phyloP scores from a whole-genome alignment of 1,140 invertebrate species.

The Pomacea maculata region DNA sequence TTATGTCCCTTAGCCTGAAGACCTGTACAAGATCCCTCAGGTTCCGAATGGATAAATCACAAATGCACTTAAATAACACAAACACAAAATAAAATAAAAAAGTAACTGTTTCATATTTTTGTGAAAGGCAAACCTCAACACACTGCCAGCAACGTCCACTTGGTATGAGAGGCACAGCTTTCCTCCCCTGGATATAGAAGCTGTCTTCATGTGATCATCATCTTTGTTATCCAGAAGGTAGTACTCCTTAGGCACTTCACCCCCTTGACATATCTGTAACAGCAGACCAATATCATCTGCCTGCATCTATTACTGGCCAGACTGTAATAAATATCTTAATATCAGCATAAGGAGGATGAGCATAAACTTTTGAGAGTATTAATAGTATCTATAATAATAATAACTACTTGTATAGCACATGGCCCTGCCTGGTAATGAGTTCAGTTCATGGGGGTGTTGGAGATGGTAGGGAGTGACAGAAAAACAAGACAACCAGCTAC shows the following conservation, averaged over 20 bases:
- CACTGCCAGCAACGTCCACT: constrained; percentile 46
- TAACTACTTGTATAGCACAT: not conserved
- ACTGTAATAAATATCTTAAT: constrained; percentile 2
- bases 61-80: no score
- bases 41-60: not conserved
- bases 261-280: constrained; percentile 76
- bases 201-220: constrained; percentile 45
- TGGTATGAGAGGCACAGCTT: constrained; percentile 48
- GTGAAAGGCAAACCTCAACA: constrained; percentile 50
- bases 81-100: not conserved
- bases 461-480: no score
- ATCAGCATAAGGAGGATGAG: not conserved
- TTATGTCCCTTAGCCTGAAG: not conserved
- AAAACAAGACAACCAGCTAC: no score
- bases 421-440: not conserved
- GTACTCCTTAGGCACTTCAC: constrained; percentile 81
- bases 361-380: not conserved
- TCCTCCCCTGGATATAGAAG: constrained; percentile 50
- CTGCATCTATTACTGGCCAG: not conserved
- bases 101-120: no score
- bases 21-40: not conserved
- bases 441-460: no score
- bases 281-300: not conserved
- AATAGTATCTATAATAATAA: not conserved
- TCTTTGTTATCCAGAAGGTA: constrained; percentile 66